Conservation (phyloP, 1,140 invertebrate species). For the Asbolus verrucosus region DNA sequence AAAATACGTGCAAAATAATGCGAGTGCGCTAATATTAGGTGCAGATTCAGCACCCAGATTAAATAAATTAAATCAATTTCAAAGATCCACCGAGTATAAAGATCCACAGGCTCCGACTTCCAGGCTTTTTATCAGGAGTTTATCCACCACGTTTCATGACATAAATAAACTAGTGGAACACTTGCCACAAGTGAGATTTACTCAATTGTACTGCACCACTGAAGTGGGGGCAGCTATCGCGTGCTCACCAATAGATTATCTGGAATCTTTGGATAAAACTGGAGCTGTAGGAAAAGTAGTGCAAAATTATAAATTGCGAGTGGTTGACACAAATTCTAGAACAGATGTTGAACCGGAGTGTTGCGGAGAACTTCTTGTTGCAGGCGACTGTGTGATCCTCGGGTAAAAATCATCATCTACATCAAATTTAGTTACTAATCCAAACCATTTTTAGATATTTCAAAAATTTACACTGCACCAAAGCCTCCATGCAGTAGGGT, state of each 20-base stretch:
- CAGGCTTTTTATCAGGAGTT: slow-evolving; percentile 54
- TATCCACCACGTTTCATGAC: slow-evolving; percentile 47
- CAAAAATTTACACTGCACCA: slow-evolving; percentile 48
- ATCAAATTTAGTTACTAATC: no score
- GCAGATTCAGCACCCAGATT: no score
- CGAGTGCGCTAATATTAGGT: no score
- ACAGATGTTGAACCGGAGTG: slow-evolving; percentile 39
- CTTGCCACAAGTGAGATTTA: slow-evolving; percentile 51
- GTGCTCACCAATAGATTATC: slow-evolving; percentile 21
- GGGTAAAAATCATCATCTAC: no score
- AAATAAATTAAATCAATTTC: no score
- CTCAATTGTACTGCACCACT: slow-evolving; percentile 50
- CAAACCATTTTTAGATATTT: no score
- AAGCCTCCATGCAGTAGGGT: slow-evolving; percentile 63
- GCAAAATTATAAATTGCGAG: slow-evolving; percentile 51
- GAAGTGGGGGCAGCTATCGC: slow-evolving; percentile 52
- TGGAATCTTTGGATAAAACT: slow-evolving; percentile 42
- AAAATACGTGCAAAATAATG: no score
- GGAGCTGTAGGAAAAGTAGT: slow-evolving; percentile 52
- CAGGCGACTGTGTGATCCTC: slow-evolving; percentile 55
- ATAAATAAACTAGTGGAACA: slow-evolving; percentile 40
- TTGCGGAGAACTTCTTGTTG: slow-evolving; percentile 56
- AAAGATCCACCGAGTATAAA: no score
- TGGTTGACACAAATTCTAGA: slow-evolving; percentile 51
- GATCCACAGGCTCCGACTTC: no score